Percentiles rank a stretch among this genome's conserved stretches.
phyloP scores from a whole-genome alignment of 2,113 vertebrate genomes.

The Myodes glareolus region DNA sequence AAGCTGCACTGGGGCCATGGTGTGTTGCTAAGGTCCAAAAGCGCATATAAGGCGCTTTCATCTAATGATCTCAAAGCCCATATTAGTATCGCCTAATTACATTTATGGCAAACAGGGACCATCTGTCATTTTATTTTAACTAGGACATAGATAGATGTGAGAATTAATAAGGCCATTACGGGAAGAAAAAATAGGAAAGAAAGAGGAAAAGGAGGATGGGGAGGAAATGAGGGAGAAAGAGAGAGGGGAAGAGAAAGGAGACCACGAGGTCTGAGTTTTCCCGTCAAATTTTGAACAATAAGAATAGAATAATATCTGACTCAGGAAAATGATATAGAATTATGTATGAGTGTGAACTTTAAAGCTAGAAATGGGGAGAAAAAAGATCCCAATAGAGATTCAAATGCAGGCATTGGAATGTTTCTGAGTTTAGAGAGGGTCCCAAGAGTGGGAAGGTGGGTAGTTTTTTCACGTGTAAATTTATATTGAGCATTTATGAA shows the following conservation, averaged over 20 bases:
- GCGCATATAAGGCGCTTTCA: background rate
- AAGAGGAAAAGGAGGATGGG: background rate
- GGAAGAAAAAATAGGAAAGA: background rate
- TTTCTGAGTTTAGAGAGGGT: background rate
- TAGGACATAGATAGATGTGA: background rate
- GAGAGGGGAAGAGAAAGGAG: background rate
- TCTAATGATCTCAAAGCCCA: background rate
- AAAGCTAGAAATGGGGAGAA: background rate
- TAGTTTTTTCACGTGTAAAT: background rate
- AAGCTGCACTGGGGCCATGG: background rate
- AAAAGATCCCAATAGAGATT: background rate
- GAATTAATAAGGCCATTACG: background rate
- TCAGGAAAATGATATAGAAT: constrained; percentile 13
- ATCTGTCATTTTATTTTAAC: constrained; percentile 35
- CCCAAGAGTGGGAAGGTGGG: background rate
- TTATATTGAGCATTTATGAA: background rate
- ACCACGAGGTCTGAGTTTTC: background rate
- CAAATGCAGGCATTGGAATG: background rate
- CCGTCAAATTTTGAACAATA: constrained; percentile 1
- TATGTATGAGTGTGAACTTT: background rate
- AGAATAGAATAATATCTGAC: background rate
- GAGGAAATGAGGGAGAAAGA: background rate
- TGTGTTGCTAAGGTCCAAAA: background rate
- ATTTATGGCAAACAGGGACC: background rate
- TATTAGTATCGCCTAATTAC: constrained; percentile 4